A percentile compares a stretch with the other conserved stretches of the same genome.
Conservation (phyloP, 2,888 invertebrate species). For the Cremastinae sp. region DNA sequence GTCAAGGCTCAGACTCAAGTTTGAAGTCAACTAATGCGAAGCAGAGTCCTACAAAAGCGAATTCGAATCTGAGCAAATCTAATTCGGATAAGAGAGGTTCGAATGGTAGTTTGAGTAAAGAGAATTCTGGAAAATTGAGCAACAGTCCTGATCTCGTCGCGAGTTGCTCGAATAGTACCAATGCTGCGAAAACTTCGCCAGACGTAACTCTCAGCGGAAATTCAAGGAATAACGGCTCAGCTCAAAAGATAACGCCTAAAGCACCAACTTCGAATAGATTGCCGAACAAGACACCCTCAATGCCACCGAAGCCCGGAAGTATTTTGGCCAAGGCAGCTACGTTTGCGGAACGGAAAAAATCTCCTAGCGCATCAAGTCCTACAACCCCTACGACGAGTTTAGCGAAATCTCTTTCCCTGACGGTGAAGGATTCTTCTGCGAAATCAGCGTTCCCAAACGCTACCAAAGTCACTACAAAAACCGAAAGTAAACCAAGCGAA, state of each 20-base stretch:
- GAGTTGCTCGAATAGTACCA: constrained; percentile 82
- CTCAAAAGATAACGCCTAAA: constrained; percentile 65
- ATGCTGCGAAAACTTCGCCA: constrained; percentile 78
- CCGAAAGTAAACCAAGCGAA: constrained; percentile 42
- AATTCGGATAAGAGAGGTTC: constrained; percentile 66
- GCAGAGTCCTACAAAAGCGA: constrained; percentile 53
- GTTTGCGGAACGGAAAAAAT: constrained; percentile 75
- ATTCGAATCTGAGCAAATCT: constrained; percentile 60
- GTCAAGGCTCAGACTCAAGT: constrained; percentile 69
- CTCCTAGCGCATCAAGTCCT: constrained; percentile 60
- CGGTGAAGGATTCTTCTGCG: constrained; percentile 38
- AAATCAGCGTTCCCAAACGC: constrained; percentile 45
- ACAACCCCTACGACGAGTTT: constrained; percentile 63
- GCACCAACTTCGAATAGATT: constrained; percentile 77
- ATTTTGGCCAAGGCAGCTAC: constrained; percentile 81
- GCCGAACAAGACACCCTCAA: constrained; percentile 72
- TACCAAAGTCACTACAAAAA: constrained; percentile 41
- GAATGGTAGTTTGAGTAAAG: constrained; percentile 52
- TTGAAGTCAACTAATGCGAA: constrained; percentile 60
- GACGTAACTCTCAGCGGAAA: constrained; percentile 75
- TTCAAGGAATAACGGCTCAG: constrained; percentile 39
- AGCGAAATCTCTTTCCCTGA: constrained; percentile 62
- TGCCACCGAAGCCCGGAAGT: constrained; percentile 81
- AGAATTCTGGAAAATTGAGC: constrained; percentile 70
- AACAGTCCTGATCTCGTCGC: constrained; percentile 89